Percentiles rank a stretch among this genome's conserved stretches.
These are phyloP conservation scores for Lasioglossum figueresi DNA, from an alignment of 2,888 invertebrate genomes.

Conservation along the genomic window DNA sequence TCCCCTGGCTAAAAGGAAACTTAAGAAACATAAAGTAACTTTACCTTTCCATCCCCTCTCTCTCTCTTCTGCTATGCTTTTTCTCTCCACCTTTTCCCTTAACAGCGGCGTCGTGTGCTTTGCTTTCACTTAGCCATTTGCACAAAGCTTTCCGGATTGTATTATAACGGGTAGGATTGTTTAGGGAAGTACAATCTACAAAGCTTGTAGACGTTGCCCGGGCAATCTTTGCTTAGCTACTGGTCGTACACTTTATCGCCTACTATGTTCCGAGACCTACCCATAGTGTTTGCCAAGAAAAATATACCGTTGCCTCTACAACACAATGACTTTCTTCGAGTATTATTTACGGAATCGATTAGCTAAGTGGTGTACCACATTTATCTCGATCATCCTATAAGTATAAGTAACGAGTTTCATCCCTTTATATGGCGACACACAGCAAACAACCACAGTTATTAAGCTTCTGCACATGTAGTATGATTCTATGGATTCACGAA, in stretches of 20 bases:
- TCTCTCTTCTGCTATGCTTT: constrained; percentile 59
- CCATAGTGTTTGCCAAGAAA: not conserved
- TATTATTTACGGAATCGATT: not conserved
- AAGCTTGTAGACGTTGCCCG: constrained; percentile 35
- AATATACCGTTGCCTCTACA: not conserved
- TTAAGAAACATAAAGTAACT: constrained; percentile 77
- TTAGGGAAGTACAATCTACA: constrained; percentile 51
- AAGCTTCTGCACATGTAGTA: not conserved
- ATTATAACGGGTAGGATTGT: constrained; percentile 70
- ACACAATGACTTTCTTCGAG: not conserved
- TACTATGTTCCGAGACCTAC: not conserved
- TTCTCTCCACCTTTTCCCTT: constrained; percentile 49
- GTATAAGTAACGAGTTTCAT: no score
- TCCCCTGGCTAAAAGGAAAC: constrained; percentile 73
- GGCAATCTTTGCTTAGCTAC: not conserved
- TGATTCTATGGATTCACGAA: not conserved
- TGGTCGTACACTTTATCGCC: not conserved
- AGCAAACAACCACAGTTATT: not conserved
- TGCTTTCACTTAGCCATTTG: constrained; percentile 69
- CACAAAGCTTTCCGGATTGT: constrained; percentile 70
- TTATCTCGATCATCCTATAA: not conserved
- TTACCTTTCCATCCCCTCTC: constrained; percentile 67
- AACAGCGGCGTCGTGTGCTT: constrained; percentile 58
- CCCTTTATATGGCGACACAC: not conserved
- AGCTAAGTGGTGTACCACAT: not conserved